Conservation (phyloP, 1,140 invertebrate genomes). For the Saccostrea echinata region DNA sequence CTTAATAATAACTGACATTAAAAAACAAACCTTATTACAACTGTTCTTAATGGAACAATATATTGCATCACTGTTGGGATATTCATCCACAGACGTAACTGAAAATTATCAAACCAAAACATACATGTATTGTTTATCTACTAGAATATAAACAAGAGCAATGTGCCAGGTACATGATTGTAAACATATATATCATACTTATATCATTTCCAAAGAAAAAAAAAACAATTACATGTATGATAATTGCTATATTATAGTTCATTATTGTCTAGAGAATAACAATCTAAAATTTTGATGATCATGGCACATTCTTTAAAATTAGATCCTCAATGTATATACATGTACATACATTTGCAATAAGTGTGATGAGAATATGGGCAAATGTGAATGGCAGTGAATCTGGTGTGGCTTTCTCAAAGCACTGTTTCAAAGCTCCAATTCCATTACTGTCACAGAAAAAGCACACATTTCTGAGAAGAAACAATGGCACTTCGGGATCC, state of each 20-base stretch:
- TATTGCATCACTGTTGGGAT: conserved; percentile 92
- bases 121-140: neutral
- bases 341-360: conserved; percentile 91
- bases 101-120: conserved; percentile 58
- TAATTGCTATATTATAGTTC: too few species aligned
- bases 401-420: conserved; percentile 89
- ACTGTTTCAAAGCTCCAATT: conserved; percentile 90
- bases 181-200: too few species aligned
- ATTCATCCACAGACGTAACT: conserved; percentile 93
- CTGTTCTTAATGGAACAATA: conserved; percentile 91
- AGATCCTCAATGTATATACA: neutral
- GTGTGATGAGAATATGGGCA: conserved; percentile 93
- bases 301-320: too few species aligned
- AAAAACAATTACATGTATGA: too few species aligned
- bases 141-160: neutral
- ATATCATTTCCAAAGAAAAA: too few species aligned
- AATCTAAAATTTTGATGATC: too few species aligned
- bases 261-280: too few species aligned
- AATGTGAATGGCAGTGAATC: conserved; percentile 90
- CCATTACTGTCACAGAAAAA: conserved; percentile 93
- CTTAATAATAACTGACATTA: neutral
- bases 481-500: conserved; percentile 94
- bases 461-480: conserved; percentile 92
- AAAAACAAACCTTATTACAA: conserved; percentile 85
- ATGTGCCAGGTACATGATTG: too few species aligned